Conservation (phyloP, 2,888 invertebrate species). For the Eupithecia insigniata region DNA sequence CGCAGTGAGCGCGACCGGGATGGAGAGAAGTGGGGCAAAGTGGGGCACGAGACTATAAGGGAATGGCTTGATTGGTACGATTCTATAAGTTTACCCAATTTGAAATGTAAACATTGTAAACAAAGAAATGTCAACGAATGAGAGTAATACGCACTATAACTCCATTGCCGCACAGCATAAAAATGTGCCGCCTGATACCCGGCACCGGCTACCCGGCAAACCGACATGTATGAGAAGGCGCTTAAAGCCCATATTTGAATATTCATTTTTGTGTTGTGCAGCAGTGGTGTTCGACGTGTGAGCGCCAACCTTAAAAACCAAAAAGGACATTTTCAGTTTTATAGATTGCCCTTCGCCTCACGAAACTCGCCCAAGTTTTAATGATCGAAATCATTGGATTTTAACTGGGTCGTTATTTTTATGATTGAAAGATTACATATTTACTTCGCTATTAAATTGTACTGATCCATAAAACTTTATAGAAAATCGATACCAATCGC, state of each 20-base stretch:
- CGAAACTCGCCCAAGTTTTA: constrained; percentile 4
- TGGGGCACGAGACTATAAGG: constrained; percentile 20
- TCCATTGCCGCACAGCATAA: too few species aligned
- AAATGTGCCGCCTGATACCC: too few species aligned
- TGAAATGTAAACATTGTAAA: background rate
- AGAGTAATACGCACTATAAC: background rate
- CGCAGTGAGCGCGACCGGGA: constrained; percentile 62
- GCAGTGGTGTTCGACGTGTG: too few species aligned
- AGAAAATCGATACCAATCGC: constrained; percentile 14
- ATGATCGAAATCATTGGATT: constrained; percentile 2
- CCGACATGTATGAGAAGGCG: too few species aligned
- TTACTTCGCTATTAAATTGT: constrained; percentile 5
- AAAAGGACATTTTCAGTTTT: constrained; percentile 2
- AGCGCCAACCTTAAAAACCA: background rate
- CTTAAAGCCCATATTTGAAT: too few species aligned
- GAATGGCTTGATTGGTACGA: constrained; percentile 6
- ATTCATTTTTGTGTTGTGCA: too few species aligned
- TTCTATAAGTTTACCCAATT: background rate
- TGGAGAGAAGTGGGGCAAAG: constrained; percentile 30
- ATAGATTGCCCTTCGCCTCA: constrained; percentile 10
- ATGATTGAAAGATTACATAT: constrained; percentile 9
- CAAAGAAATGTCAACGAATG: background rate
- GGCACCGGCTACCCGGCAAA: too few species aligned
- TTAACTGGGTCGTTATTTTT: constrained; percentile 10
- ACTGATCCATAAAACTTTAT: background rate